These are phyloP conservation scores for Sinocyclocheilus anophthalmus DNA, from an alignment of 2,113 vertebrate genomes.

Conservation along the genomic window DNA sequence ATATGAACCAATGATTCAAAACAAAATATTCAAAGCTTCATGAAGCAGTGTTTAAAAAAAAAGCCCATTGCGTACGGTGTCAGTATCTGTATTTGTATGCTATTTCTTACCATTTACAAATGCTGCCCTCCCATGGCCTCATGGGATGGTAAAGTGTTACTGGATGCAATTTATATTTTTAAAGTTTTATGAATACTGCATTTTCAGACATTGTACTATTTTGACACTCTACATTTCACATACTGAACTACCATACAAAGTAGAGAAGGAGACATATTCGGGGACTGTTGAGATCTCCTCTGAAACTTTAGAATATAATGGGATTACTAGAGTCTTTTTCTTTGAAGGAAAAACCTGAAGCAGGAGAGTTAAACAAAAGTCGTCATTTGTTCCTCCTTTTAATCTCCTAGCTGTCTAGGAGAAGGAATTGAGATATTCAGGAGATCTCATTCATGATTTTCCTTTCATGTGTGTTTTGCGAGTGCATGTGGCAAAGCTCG, in stretches of 20 bases:
- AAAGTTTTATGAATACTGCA: not conserved
- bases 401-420: not conserved
- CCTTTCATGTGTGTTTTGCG: not conserved
- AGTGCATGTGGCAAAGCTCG: not conserved
- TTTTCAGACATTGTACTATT: not conserved
- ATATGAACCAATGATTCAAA: too few relatives aligned
- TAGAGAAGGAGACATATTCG: not conserved
- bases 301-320: not conserved
- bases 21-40: too few relatives aligned
- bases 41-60: too few relatives aligned
- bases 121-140: not conserved
- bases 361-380: not conserved
- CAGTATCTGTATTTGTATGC: not conserved
- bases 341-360: not conserved
- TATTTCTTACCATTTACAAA: not conserved
- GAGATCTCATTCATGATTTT: slow-evolving; percentile 10
- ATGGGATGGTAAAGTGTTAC: not conserved
- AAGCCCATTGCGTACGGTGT: not conserved
- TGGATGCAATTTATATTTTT: not conserved
- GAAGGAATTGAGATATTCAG: not conserved
- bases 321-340: not conserved
- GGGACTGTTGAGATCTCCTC: not conserved
- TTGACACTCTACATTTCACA: not conserved
- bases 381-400: not conserved
- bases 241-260: not conserved